These are phyloP conservation scores for Threskiornis aethiopicus DNA, from an alignment of 2,797 vertebrate species.

Conservation along the genomic window DNA sequence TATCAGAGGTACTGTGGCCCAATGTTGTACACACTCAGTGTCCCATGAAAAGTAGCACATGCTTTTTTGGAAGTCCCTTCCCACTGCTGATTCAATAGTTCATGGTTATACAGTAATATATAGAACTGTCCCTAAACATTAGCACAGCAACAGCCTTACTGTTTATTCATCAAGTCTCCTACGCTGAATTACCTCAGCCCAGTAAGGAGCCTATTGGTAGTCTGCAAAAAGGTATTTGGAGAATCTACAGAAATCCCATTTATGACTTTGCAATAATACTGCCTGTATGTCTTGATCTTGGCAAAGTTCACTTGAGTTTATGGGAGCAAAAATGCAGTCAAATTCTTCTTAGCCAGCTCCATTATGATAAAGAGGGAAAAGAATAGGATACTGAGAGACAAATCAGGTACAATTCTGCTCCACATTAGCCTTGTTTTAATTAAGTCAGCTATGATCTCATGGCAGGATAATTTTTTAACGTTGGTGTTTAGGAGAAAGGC, in stretches of 20 bases:
- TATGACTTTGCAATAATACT: conserved; percentile 18
- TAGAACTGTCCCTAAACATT: neutral
- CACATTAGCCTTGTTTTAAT: conserved; percentile 44
- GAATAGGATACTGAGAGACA: neutral
- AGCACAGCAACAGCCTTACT: neutral
- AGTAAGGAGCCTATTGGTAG: neutral
- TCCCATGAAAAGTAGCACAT: neutral
- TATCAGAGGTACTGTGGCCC: neutral
- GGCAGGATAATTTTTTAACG: conserved; percentile 44
- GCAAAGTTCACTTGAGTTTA: conserved; percentile 32
- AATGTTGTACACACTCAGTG: rapidly evolving
- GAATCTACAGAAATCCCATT: conserved; percentile 23
- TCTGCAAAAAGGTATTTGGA: neutral
- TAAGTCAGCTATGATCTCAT: conserved; percentile 56
- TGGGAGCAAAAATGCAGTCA: neutral
- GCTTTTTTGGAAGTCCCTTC: neutral
- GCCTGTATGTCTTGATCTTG: neutral
- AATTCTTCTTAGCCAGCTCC: neutral
- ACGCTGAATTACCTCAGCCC: neutral
- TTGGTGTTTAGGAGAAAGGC: conserved; percentile 58
- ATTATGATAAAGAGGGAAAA: conserved; percentile 1
- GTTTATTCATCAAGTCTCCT: neutral
- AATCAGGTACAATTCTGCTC: conserved; percentile 50
- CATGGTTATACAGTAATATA: neutral
- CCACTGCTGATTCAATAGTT: neutral